Conservation (phyloP, 2,113 vertebrate species). For the Podiceps cristatus region DNA sequence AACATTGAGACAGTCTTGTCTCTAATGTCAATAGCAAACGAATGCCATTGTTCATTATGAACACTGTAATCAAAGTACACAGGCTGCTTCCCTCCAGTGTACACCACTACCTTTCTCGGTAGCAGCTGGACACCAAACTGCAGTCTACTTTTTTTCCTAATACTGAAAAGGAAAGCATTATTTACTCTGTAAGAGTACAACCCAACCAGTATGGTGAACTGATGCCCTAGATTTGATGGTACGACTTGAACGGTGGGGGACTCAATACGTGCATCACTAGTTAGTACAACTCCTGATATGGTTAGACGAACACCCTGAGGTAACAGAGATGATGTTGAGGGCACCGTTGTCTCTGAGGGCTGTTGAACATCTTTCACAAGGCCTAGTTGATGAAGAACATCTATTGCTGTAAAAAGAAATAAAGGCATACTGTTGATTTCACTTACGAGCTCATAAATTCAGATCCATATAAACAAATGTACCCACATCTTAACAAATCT, state of each 20-base stretch:
- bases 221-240: constrained; percentile 77
- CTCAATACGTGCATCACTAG: constrained; percentile 80
- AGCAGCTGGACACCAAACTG: constrained; percentile 92
- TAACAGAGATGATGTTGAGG: constrained; percentile 68
- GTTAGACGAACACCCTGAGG: constrained; percentile 75
- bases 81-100: constrained; percentile 85
- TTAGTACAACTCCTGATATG: constrained; percentile 82
- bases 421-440: constrained; percentile 31
- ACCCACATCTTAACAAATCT: neutral
- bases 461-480: neutral
- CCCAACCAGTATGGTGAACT: constrained; percentile 88
- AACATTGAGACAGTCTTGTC: constrained; percentile 83
- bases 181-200: constrained; percentile 87
- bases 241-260: constrained; percentile 78
- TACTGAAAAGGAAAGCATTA: constrained; percentile 94
- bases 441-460: constrained; percentile 4
- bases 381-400: constrained; percentile 89
- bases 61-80: constrained; percentile 86
- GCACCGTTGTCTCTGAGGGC: constrained; percentile 55
- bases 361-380: constrained; percentile 78
- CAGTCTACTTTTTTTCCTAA: constrained; percentile 86
- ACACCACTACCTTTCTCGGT: constrained; percentile 85
- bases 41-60: constrained; percentile 88
- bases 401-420: constrained; percentile 85
- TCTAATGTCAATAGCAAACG: constrained; percentile 84